Conservation (phyloP, 2,113 vertebrate species). For the Orthonyx spaldingii region DNA sequence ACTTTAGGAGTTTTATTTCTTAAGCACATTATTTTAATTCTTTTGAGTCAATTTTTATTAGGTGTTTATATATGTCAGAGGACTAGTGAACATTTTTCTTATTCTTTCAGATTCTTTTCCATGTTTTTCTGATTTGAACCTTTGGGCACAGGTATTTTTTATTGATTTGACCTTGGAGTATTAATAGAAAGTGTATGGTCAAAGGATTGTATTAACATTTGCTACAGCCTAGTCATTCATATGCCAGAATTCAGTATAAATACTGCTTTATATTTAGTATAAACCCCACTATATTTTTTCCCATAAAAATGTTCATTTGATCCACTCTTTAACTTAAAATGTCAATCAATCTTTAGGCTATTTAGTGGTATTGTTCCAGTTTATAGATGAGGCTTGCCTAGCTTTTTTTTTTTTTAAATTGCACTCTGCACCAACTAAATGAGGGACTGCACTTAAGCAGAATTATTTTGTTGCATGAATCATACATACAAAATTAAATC, state of each 20-base stretch:
- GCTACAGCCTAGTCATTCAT: background rate
- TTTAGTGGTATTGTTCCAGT: background rate
- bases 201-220: background rate
- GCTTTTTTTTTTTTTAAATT: background rate
- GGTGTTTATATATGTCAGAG: background rate
- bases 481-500: slow-evolving; percentile 5
- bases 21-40: background rate
- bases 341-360: background rate
- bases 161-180: background rate
- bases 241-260: background rate
- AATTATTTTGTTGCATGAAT: slow-evolving; percentile 26
- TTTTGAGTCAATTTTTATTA: background rate
- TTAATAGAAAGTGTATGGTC: background rate
- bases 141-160: background rate
- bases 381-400: background rate
- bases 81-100: background rate
- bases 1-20: background rate
- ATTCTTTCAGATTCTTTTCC: background rate
- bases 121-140: background rate
- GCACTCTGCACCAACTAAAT: background rate
- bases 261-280: background rate
- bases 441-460: background rate
- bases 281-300: background rate
- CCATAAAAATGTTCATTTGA: background rate
- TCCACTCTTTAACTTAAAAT: background rate